Conservation (phyloP, 2,888 invertebrate genomes). For the Digitonthophagus gazella region DNA sequence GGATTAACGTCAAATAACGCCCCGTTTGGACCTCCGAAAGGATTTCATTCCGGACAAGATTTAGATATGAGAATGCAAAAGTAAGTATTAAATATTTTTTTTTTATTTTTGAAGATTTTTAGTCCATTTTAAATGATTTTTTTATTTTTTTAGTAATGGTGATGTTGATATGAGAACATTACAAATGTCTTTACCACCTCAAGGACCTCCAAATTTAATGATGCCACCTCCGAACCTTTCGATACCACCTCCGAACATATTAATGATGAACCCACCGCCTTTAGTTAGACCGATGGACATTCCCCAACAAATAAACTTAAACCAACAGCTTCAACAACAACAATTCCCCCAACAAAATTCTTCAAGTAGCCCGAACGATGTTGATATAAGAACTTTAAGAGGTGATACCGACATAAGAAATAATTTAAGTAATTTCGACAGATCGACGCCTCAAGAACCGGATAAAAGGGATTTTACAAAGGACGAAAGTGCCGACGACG, state of each 20-base stretch:
- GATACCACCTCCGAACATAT: slow-evolving; percentile 10
- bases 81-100: slow-evolving; percentile 30
- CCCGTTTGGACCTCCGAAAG: slow-evolving; percentile 39
- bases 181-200: slow-evolving; percentile 31
- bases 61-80: slow-evolving; percentile 50
- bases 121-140: background rate
- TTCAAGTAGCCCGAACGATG: slow-evolving; percentile 33
- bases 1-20: slow-evolving; percentile 27
- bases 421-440: slow-evolving; percentile 45
- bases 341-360: too few species aligned
- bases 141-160: slow-evolving; percentile 44
- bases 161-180: slow-evolving; percentile 51
- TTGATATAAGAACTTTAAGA: slow-evolving; percentile 21
- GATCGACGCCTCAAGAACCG: slow-evolving; percentile 39
- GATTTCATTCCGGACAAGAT: slow-evolving; percentile 39
- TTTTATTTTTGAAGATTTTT: background rate
- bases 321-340: slow-evolving; percentile 15
- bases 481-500: slow-evolving; percentile 22
- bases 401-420: slow-evolving; percentile 27
- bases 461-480: slow-evolving; percentile 14
- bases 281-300: slow-evolving; percentile 15
- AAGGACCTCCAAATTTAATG: slow-evolving; percentile 29
- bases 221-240: slow-evolving; percentile 23
- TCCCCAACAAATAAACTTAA: slow-evolving; percentile 15
- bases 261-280: slow-evolving; percentile 12